A percentile compares a stretch with the other conserved stretches of the same genome.
phyloP scores from a whole-genome alignment of 2,113 vertebrate genomes.

The Pelobates fuscus region DNA sequence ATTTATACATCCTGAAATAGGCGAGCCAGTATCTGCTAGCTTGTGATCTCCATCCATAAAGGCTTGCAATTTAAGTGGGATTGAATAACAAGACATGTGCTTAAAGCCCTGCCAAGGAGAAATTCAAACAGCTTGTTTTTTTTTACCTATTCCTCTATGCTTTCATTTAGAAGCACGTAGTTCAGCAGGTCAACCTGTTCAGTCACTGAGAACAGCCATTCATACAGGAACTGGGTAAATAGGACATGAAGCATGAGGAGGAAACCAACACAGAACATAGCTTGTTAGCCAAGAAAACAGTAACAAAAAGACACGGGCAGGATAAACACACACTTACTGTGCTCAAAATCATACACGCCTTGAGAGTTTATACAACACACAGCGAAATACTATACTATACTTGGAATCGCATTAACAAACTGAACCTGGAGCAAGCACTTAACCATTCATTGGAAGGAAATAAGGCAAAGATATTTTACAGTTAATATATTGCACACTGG shows the following conservation, averaged over 20 bases:
- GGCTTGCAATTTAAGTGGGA: constrained; percentile 45
- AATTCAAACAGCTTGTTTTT: constrained; percentile 39
- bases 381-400: constrained; percentile 10
- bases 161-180: constrained; percentile 45
- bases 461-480: no score
- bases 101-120: constrained; percentile 46
- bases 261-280: constrained; percentile 43
- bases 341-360: constrained; percentile 7
- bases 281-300: constrained; percentile 34
- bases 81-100: constrained; percentile 32
- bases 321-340: constrained; percentile 34
- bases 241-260: constrained; percentile 41
- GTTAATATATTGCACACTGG: no score
- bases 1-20: constrained; percentile 36
- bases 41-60: constrained; percentile 35
- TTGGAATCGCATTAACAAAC: background rate
- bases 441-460: background rate
- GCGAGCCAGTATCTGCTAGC: constrained; percentile 25
- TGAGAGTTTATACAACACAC: constrained; percentile 6
- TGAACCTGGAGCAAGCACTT: background rate
- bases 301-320: constrained; percentile 38
- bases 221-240: constrained; percentile 37
- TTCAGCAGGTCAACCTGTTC: constrained; percentile 42
- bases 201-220: constrained; percentile 47
- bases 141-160: constrained; percentile 46